Conservation (phyloP, 2,113 vertebrate species). For the Vulpes lagopus region DNA sequence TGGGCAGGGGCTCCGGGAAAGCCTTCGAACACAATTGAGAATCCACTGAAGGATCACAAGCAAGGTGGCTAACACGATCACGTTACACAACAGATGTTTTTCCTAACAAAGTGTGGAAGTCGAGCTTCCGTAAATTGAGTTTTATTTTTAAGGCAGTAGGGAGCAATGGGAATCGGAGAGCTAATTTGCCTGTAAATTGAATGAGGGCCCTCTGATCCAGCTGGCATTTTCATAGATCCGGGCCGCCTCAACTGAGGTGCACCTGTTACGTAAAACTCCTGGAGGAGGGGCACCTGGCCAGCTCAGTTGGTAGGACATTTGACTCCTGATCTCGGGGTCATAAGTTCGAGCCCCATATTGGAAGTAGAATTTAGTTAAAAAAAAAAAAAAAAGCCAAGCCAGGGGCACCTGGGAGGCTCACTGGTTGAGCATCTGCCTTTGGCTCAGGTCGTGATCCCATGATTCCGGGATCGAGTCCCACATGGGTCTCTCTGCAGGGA, state of each 20-base stretch:
- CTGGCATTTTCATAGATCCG: neutral
- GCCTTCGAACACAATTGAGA: neutral
- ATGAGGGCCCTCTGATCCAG: neutral
- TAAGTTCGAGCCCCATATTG: neutral
- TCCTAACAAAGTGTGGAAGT: neutral
- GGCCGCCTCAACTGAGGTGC: neutral
- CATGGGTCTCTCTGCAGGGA: too few species aligned
- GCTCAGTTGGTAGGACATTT: neutral
- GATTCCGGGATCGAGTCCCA: too few species aligned
- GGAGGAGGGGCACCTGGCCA: neutral
- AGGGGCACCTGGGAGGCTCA: too few species aligned
- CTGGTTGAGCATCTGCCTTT: too few species aligned
- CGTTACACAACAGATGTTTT: slow-evolving; percentile 48
- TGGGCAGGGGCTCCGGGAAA: neutral
- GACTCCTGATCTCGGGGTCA: neutral
- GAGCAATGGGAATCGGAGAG: neutral
- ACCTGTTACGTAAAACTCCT: neutral
- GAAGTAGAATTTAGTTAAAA: neutral
- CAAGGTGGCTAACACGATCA: neutral
- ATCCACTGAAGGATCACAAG: neutral
- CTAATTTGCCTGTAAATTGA: neutral
- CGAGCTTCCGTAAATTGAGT: neutral
- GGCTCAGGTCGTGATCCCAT: too few species aligned
- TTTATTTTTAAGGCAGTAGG: neutral
- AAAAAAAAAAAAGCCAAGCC: neutral